A percentile compares a stretch with the other conserved stretches of the same genome.
Evolutionary conservation across 2,888 invertebrate genomes (phyloP).

Genomic region (Spilarctia lutea): DNA sequence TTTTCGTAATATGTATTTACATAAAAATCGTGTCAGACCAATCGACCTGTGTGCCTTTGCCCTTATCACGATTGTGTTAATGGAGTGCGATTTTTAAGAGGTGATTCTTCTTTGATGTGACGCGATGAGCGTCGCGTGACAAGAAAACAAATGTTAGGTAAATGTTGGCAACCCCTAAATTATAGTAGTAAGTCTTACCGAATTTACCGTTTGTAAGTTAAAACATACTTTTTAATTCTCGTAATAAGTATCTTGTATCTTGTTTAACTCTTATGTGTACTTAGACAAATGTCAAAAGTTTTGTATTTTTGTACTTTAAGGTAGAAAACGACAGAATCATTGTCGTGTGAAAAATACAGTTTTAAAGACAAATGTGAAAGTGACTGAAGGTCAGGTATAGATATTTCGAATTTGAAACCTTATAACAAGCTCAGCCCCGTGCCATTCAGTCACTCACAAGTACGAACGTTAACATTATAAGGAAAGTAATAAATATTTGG

Average conservation of each 20-base stretch:
- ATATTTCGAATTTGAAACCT: neutral
- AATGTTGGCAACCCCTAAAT: slow-evolving; percentile 7
- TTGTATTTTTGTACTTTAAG: neutral
- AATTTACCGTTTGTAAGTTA: neutral
- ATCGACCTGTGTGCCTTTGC: slow-evolving; percentile 23
- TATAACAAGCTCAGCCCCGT: neutral
- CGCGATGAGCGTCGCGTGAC: slow-evolving; percentile 51
- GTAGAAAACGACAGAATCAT: neutral
- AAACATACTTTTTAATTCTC: neutral
- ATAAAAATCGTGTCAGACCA: slow-evolving; percentile 26
- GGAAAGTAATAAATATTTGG: too few species aligned
- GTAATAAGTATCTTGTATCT: neutral
- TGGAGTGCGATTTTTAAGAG: slow-evolving; percentile 53
- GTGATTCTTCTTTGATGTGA: slow-evolving; percentile 55
- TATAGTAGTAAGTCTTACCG: neutral
- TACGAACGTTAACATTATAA: too few species aligned
- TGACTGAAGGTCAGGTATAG: neutral
- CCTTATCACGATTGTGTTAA: slow-evolving; percentile 44
- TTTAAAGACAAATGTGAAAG: neutral
- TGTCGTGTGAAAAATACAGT: neutral
- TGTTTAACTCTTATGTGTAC: neutral
- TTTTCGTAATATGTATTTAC: slow-evolving; percentile 33
- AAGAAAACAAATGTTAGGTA: slow-evolving; percentile 44
- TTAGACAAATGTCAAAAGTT: neutral
- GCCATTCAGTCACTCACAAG: too few species aligned